Evolutionary conservation across 2,113 vertebrate genomes (phyloP).

Genomic region (Plecotus auritus): DNA sequence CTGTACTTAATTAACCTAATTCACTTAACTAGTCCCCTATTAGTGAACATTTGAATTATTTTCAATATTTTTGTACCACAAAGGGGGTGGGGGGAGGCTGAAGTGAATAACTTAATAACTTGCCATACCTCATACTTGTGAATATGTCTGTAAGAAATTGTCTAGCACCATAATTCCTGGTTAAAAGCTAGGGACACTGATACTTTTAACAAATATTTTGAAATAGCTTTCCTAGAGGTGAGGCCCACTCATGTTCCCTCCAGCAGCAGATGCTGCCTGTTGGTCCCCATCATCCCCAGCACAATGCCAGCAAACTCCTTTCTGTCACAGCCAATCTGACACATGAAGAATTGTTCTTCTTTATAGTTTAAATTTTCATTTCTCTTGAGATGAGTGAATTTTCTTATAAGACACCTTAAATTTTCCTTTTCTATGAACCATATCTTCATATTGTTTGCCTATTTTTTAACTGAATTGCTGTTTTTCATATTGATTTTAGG

Average conservation of each 20-base stretch:
- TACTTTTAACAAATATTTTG: neutral
- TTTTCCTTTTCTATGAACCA: neutral
- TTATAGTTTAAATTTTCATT: neutral
- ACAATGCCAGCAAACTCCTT: neutral
- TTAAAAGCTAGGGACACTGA: neutral
- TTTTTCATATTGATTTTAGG: neutral
- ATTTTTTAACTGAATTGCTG: neutral
- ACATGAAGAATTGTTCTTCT: neutral
- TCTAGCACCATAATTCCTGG: neutral
- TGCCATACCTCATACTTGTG: neutral
- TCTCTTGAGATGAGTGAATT: neutral
- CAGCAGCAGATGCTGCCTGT: neutral
- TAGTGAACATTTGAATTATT: neutral
- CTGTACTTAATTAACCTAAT: neutral
- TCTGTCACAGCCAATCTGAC: neutral
- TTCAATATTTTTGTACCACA: neutral
- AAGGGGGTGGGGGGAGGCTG: too few species aligned
- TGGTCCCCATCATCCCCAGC: neutral
- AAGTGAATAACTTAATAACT: neutral
- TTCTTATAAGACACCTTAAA: neutral
- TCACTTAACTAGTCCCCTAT: neutral
- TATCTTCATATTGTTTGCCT: neutral
- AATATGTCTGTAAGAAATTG: neutral
- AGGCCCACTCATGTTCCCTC: neutral
- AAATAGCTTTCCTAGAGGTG: neutral